Conservation (phyloP, 2,113 vertebrate genomes). For the Rostratula benghalensis region DNA sequence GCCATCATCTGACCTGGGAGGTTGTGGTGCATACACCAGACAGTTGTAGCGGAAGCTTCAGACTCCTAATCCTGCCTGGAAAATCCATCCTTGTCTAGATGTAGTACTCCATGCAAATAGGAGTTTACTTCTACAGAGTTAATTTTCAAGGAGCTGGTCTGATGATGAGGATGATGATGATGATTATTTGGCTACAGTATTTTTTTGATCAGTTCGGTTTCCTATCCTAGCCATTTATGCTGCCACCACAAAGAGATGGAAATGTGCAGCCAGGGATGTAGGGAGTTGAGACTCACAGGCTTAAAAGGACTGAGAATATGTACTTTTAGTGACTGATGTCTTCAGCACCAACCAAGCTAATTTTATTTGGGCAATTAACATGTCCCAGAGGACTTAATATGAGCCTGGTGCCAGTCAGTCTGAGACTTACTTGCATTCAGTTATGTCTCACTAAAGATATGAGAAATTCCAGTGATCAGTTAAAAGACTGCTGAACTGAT, state of each 20-base stretch:
- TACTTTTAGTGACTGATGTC: slow-evolving; percentile 18
- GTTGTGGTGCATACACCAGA: not conserved
- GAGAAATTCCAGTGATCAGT: slow-evolving; percentile 48
- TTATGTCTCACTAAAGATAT: slow-evolving; percentile 34
- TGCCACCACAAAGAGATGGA: not conserved
- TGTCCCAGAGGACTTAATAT: slow-evolving; percentile 49
- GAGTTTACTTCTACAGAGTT: not conserved
- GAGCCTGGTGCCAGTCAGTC: slow-evolving; percentile 60
- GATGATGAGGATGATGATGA: not conserved
- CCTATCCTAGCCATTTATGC: not conserved
- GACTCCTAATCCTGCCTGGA: not conserved
- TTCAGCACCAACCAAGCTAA: slow-evolving; percentile 46
- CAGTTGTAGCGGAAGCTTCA: not conserved
- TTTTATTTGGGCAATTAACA: slow-evolving; percentile 58
- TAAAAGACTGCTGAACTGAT: slow-evolving; percentile 53
- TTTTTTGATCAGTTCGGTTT: not conserved
- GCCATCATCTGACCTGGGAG: not conserved
- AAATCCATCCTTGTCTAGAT: not conserved
- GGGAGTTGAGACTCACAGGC: not conserved
- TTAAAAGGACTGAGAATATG: slow-evolving; percentile 34
- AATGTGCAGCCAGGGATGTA: not conserved
- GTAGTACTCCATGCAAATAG: not conserved
- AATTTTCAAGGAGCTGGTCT: not conserved
- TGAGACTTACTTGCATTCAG: slow-evolving; percentile 25
- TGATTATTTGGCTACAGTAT: not conserved